Evolutionary conservation across 2,113 vertebrate species (phyloP), one percentile per base, ranked within the genome.

Genomic region (Aspiorhynchus laticeps): DNA sequence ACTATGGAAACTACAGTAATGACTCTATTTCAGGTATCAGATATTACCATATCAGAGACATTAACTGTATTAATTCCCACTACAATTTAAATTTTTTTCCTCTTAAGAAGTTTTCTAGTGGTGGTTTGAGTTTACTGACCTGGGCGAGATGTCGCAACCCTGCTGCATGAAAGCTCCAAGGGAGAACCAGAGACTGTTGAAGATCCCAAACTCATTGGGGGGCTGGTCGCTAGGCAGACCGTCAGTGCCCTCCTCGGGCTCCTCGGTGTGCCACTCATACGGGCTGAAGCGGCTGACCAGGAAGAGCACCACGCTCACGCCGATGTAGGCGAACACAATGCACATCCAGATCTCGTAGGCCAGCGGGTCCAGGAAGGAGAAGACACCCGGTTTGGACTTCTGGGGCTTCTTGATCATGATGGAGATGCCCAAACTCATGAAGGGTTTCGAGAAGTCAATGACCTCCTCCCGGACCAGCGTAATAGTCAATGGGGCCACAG

Each of bases 331-430:
- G 93, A 99, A 99, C 93, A 99, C 98, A 92, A 99, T 99, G 95
- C 98, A 99, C 98, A 99, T 99, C 98, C 98, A 99, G 92, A 99
- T 99, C 94, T 99, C 98, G 92, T 99, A 99, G 82, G 98, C 98
- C 96, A 99, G 94, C 85, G 98, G 98, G 91, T 99, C 98, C 95
- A 99, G 96, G 95, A 99, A 99, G 94, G 98, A 99, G 95, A 99
- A 99, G 74, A 99, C 98, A 86, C 98, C 98, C 0, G 98, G 98
- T 94, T 99, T 99, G 88, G 98, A 99, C 92, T 99, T 99, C 91
- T 99, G 98, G 88, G 98, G 98, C 88, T 99, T 99, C 94, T 99
- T 99, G 94, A 99, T 99, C 98, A 99, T 99, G 94, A 99, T 99
- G 93, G 98, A 99, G 92, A 99, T 99, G 91, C 98, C 98, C 95